Evolutionary conservation across 2,888 invertebrate species (phyloP), one percentile per base, ranked within the genome.

Genomic region (Andrena haemorrhoa): DNA sequence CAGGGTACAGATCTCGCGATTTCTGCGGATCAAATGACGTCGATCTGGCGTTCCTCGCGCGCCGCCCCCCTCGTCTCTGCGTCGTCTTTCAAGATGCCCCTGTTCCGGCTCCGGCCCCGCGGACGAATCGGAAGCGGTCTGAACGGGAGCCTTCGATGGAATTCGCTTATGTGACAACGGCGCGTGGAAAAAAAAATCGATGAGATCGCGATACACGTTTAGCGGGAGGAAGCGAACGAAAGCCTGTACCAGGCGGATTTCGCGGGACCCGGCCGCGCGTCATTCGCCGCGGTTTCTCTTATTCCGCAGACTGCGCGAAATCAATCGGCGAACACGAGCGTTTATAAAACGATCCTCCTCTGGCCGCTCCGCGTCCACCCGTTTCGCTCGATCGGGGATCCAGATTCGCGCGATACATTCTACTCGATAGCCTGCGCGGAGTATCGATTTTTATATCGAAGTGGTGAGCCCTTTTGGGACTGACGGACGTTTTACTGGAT

Each of bases 91-190:
- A 80, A 75, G 77, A 82, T 82, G 71, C 69, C 41, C 47, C 74
- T 79, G 69, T 75, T 16, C 33, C 77, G 71, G 41, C 29, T 58
- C 71, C 73, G 69, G 73, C 10, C 33, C 73, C 74, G 29, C 35
- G 63, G 26, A 33, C 47, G 89, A 88, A 88, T 88, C 87, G 89
- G 87, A 89, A 89, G 79, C 82, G 78, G 56, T 31, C 41, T 70
- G 78, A 71, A 69, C 23, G 35, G 10, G 41, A 26, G 26, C 35
- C 56, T 73, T 85, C 82, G 86, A 60, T 81, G 88, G 88, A 90
- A 91, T 90, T 88, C 75, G 90, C 89, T 90, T 89, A 88, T 85
- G 85, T 75, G 70, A 86, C 79, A 68, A 68, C 66, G 66, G 23
- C 66, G 73, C 64, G 76, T 64, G 58, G 23, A 56, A 73, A 73